phyloP scores from a whole-genome alignment of 2,888 invertebrate genomes.

The Trachelus stipa region DNA sequence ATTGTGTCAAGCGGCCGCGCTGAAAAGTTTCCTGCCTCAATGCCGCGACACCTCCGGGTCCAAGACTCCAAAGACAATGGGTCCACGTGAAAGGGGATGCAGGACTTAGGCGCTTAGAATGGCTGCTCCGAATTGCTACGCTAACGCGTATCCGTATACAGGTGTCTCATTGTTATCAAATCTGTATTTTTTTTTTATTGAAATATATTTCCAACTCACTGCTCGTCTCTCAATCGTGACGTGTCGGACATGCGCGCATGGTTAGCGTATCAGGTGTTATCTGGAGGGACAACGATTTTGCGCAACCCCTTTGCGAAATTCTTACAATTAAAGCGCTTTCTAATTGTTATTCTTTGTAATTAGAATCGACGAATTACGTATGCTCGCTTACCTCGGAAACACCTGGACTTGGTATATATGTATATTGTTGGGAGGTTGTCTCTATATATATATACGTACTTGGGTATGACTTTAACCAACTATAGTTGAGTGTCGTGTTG shows the following conservation, averaged over 20 bases:
- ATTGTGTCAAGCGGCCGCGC: too few species aligned
- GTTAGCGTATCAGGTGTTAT: not conserved
- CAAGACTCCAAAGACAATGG: not conserved
- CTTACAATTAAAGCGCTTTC: slow-evolving; percentile 62
- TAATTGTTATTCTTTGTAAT: slow-evolving; percentile 59
- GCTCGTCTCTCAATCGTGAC: not conserved
- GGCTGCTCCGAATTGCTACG: not conserved
- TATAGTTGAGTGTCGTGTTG: not conserved
- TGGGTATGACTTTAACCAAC: not conserved
- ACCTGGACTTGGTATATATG: not conserved
- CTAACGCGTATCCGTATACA: slow-evolving; percentile 26
- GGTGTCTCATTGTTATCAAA: slow-evolving; percentile 40
- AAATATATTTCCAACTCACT: not conserved
- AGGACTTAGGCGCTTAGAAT: not conserved
- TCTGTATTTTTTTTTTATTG: slow-evolving; percentile 11
- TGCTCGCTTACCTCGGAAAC: slow-evolving; percentile 4
- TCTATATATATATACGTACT: not conserved
- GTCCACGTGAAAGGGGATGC: not conserved
- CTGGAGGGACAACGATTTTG: not conserved
- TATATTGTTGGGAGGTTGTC: not conserved
- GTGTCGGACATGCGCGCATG: not conserved
- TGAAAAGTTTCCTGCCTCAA: not conserved
- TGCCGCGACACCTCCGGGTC: not conserved
- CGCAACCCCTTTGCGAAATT: slow-evolving; percentile 52
- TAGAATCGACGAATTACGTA: slow-evolving; percentile 56